Conservation (phyloP, 2,888 invertebrate species). For the Hetaerina titia region DNA sequence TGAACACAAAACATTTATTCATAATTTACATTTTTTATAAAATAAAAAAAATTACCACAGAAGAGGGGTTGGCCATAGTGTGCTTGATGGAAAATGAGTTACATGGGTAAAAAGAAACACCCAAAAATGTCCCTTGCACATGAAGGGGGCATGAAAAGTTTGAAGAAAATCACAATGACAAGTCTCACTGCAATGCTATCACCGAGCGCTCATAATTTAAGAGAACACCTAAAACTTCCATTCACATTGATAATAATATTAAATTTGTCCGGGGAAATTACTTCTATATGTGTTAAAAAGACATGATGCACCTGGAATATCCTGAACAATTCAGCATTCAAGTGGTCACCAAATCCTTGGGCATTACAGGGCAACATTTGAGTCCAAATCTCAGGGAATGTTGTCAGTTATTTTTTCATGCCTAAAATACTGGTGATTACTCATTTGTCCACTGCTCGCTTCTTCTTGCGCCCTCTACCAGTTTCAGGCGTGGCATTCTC, state of each 20-base stretch:
- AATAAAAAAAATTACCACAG: constrained; percentile 46
- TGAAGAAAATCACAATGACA: constrained; percentile 47
- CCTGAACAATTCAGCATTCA: background rate
- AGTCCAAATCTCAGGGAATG: constrained; percentile 55
- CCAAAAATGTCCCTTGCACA: constrained; percentile 38
- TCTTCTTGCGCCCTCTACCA: constrained; percentile 77
- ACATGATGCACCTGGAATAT: constrained; percentile 16
- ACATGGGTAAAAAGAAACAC: constrained; percentile 28
- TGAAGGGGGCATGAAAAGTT: background rate
- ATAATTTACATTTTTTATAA: constrained; percentile 65
- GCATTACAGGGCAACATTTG: constrained; percentile 8
- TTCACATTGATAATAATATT: constrained; percentile 47
- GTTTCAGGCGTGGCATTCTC: constrained; percentile 77
- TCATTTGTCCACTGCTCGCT: constrained; percentile 73
- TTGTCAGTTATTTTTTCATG: constrained; percentile 34
- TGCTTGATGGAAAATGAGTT: constrained; percentile 48
- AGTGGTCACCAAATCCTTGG: constrained; percentile 28
- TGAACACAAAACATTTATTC: constrained; percentile 63
- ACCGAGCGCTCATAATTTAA: constrained; percentile 16
- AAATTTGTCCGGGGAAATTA: constrained; percentile 35
- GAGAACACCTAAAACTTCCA: constrained; percentile 47
- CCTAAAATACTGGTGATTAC: constrained; percentile 69
- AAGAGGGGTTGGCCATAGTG: background rate
- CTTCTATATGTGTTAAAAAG: background rate
- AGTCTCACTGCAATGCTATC: constrained; percentile 53